These are phyloP conservation scores for Macaria notata DNA, from an alignment of 2,888 invertebrate species.

Conservation along the genomic window DNA sequence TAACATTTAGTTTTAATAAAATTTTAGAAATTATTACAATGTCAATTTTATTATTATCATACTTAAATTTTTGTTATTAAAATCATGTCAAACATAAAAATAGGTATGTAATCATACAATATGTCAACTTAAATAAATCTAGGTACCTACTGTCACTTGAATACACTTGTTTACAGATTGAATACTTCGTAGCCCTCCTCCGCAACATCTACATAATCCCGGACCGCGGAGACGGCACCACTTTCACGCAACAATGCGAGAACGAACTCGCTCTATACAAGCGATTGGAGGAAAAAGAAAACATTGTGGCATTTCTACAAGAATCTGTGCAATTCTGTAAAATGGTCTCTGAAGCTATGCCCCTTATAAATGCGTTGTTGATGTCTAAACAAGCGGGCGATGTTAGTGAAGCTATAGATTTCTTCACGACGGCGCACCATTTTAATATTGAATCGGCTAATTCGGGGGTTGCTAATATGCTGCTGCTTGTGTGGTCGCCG, in stretches of 20 bases:
- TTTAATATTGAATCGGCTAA: conserved; percentile 89
- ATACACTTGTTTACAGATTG: too few relatives aligned
- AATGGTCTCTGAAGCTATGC: conserved; percentile 70
- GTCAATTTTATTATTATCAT: too few relatives aligned
- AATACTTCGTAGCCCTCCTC: conserved; percentile 71
- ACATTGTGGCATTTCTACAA: conserved; percentile 87
- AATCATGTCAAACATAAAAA: too few relatives aligned
- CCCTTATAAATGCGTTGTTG: conserved; percentile 87
- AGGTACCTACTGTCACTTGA: conserved; percentile 23
- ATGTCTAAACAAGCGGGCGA: conserved; percentile 89
- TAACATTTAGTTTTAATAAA: too few relatives aligned
- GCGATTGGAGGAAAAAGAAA: conserved; percentile 82
- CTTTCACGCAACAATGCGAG: conserved; percentile 66
- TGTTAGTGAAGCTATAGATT: conserved; percentile 93
- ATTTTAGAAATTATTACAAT: too few relatives aligned
- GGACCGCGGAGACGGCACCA: conserved; percentile 52
- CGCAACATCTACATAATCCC: conserved; percentile 70
- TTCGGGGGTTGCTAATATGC: conserved; percentile 88
- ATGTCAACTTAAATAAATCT: too few relatives aligned
- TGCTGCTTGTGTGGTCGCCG: conserved; percentile 90
- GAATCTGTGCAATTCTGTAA: conserved; percentile 82
- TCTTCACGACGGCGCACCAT: conserved; percentile 91
- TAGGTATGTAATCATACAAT: too few relatives aligned
- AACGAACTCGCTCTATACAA: conserved; percentile 74
- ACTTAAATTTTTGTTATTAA: too few relatives aligned